Base-by-base conservation (phyloP, 1,140 invertebrate species). In the Cyphomyrmex costatus region DNA sequence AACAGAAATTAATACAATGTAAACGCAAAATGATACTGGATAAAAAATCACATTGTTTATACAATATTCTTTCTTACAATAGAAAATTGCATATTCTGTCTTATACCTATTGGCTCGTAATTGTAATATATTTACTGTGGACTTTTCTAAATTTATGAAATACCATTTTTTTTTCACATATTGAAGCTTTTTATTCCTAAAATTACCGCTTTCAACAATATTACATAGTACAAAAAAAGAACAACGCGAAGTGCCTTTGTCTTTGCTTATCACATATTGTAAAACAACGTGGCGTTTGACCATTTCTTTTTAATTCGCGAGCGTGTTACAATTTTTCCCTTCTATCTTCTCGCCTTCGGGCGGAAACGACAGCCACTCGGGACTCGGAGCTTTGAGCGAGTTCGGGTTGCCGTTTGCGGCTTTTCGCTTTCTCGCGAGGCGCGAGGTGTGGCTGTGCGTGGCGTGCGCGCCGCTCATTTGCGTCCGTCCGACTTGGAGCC, bases 381-480 rank as follows among this genome's bases (percentile, higher is more conserved):
- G 46, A 12, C 78, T 53, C 30, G 66, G 65, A 70, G 71, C 66
- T 80, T 79, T 42, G 68, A 79, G 16, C 78, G 73, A 66, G 65
- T 42, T 82, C 70, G 36, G 60, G 71, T 78, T 61, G 71, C 56
- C 58, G 56, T 86, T 80, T 89, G 74, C 63, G 66, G 74, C 66
- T 78, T 89, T 89, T 61, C 82, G 79, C 36, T 82, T 71, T 82
- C 65, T 42, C 65, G 78, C 76, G 51, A 80, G 74, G 65, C 78
- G 58, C 77, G 77, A 80, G 79, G 79, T 83, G 70, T 78, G 76
- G 65, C 88, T 85, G 82, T 80, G 65, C 84, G 86, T 88, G 76
- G 82, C 87, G 65, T 85, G 88, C 87, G 83, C 86, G 78, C 82
- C 63, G 42, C 87, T 70, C 87, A 84, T 89, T 88, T 89, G 53